A percentile compares a stretch with the other conserved stretches of the same genome.
These are phyloP conservation scores for Tribolium freemani DNA, from an alignment of 2,888 invertebrate species.

Conservation along the genomic window DNA sequence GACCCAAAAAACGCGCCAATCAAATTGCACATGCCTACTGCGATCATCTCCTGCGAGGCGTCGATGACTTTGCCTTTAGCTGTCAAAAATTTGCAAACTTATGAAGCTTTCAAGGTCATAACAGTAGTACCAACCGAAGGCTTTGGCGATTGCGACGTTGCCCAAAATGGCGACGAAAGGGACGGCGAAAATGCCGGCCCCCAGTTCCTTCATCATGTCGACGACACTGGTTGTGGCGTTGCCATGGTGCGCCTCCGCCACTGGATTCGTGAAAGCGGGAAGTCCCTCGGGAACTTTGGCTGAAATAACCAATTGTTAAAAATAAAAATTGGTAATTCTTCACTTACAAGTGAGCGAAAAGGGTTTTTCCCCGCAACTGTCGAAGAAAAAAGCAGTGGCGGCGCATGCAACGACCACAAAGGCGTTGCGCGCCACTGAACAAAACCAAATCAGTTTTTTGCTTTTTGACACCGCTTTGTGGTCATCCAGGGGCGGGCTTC, in stretches of 20 bases:
- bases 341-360: conserved; percentile 73
- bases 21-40: conserved; percentile 81
- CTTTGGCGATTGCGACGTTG: conserved; percentile 85
- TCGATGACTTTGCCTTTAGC: conserved; percentile 77
- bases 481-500: conserved; percentile 55
- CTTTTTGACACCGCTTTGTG: conserved; percentile 63
- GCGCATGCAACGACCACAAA: conserved; percentile 77
- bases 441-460: conserved; percentile 73
- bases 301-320: neutral
- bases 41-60: conserved; percentile 84
- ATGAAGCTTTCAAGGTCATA: no score
- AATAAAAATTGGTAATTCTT: no score
- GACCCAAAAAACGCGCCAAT: conserved; percentile 83
- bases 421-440: conserved; percentile 79
- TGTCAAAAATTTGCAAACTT: conserved; percentile 59
- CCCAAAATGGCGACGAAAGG: conserved; percentile 81
- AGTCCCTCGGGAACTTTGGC: conserved; percentile 68
- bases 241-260: conserved; percentile 65
- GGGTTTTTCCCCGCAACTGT: neutral
- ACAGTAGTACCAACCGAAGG: conserved; percentile 76
- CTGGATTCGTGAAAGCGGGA: conserved; percentile 69
- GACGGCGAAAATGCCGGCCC: conserved; percentile 76
- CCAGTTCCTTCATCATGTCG: conserved; percentile 72
- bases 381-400: conserved; percentile 71
- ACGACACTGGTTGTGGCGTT: conserved; percentile 70